A percentile compares a stretch with the other conserved stretches of the same genome.
Conservation (phyloP, 2,888 invertebrate species). For the Oegoconia quadripuncta region DNA sequence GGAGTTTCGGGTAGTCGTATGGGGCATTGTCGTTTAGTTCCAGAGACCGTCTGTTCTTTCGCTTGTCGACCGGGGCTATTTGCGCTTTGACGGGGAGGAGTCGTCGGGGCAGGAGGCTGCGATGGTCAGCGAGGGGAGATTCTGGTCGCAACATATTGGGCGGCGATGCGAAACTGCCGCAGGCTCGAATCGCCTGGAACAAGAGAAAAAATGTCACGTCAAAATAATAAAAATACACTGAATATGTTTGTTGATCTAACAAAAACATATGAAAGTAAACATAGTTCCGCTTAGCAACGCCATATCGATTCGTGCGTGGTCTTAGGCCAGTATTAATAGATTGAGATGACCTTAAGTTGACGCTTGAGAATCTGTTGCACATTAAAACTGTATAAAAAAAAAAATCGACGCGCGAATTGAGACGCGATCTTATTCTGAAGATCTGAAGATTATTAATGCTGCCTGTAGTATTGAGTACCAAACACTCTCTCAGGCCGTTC, state of each 20-base stretch:
- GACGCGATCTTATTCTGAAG: too few species aligned
- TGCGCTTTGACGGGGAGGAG: slow-evolving; percentile 70
- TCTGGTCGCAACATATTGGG: slow-evolving; percentile 73
- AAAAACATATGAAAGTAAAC: neutral
- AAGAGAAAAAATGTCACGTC: slow-evolving; percentile 28
- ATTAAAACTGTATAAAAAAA: too few species aligned
- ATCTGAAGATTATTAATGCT: too few species aligned
- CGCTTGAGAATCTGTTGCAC: too few species aligned
- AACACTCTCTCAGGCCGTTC: too few species aligned
- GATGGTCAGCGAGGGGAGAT: slow-evolving; percentile 76
- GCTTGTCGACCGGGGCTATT: slow-evolving; percentile 67
- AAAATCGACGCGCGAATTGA: too few species aligned
- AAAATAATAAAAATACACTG: too few species aligned
- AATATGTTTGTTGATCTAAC: neutral
- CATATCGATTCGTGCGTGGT: too few species aligned
- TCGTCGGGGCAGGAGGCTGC: slow-evolving; percentile 70
- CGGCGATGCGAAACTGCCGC: slow-evolving; percentile 58
- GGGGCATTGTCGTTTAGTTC: slow-evolving; percentile 67
- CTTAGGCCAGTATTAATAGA: too few species aligned
- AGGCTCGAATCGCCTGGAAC: slow-evolving; percentile 60
- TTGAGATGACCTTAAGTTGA: too few species aligned
- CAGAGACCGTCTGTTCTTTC: slow-evolving; percentile 68
- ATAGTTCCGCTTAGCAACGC: too few species aligned
- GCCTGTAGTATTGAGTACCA: too few species aligned
- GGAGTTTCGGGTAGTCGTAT: slow-evolving; percentile 69